Evolutionary conservation across 2,888 invertebrate species (phyloP).

Genomic region (Erpobdella octoculata): DNA sequence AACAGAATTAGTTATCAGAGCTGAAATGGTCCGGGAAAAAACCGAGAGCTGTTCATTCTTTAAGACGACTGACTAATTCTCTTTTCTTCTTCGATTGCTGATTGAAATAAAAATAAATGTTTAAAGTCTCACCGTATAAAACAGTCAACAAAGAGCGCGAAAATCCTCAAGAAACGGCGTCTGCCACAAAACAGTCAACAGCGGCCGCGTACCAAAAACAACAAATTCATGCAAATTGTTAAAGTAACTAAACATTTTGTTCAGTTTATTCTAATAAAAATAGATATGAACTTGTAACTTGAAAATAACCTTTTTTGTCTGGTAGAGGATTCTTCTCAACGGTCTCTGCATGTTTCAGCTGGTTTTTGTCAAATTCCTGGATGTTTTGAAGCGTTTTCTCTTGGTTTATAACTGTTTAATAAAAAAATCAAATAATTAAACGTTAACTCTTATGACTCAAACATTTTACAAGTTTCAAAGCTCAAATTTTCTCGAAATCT

Average conservation of each 20-base stretch:
- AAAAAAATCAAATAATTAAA: too few species aligned
- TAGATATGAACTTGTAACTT: not conserved
- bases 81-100: slow-evolving; percentile 24
- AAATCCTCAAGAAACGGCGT: not conserved
- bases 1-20: too few species aligned
- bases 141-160: not conserved
- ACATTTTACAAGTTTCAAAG: too few species aligned
- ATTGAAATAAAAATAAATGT: not conserved
- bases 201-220: not conserved
- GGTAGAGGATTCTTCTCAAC: slow-evolving; percentile 30
- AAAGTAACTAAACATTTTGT: not conserved
- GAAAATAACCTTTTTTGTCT: slow-evolving; percentile 14
- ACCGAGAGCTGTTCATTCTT: too few species aligned
- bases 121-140: not conserved
- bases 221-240: not conserved
- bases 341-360: slow-evolving; percentile 28
- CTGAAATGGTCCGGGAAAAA: too few species aligned
- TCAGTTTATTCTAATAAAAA: not conserved
- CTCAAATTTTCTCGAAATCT: too few species aligned
- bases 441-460: too few species aligned
- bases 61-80: too few species aligned
- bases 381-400: slow-evolving; percentile 25
- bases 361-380: slow-evolving; percentile 21
- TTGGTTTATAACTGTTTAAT: slow-evolving; percentile 7
- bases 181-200: not conserved